Percentiles rank a stretch among this genome's conserved stretches.
Evolutionary conservation across 2,113 vertebrate genomes (phyloP).

Genomic region (Scomber colias): DNA sequence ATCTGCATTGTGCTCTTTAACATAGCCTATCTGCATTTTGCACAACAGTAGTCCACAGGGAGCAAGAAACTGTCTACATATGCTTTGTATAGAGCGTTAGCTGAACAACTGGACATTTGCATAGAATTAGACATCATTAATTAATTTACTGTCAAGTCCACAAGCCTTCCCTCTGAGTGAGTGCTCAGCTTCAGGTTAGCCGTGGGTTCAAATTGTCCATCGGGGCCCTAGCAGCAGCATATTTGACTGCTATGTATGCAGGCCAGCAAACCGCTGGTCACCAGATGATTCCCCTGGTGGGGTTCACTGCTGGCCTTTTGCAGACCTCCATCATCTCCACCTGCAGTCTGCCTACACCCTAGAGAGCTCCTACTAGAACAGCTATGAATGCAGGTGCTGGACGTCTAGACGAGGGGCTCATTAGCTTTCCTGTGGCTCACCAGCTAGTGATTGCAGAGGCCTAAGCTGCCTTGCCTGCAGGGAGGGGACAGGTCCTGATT

Average conservation of each 20-base stretch:
- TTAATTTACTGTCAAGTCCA: conserved; percentile 58
- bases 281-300: conserved; percentile 68
- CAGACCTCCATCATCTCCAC: conserved; percentile 78
- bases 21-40: conserved; percentile 52
- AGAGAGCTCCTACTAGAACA: conserved; percentile 61
- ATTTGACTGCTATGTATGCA: conserved; percentile 73
- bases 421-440: conserved; percentile 85
- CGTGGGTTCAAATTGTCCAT: conserved; percentile 61
- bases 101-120: conserved; percentile 50
- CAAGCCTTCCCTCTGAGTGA: conserved; percentile 52
- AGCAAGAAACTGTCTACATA: conserved; percentile 17
- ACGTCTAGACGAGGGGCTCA: conserved; percentile 84
- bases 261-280: conserved; percentile 62
- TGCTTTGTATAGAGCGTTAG: conserved; percentile 12
- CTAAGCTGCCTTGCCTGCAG: conserved; percentile 74
- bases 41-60: conserved; percentile 19
- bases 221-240: conserved; percentile 15
- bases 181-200: conserved; percentile 53
- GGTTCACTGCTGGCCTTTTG: conserved; percentile 69
- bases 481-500: conserved; percentile 85
- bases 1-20: conserved; percentile 50
- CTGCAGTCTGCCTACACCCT: conserved; percentile 68
- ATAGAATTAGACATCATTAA: conserved; percentile 61
- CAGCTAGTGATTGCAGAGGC: conserved; percentile 83
- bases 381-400: conserved; percentile 81